Percentiles rank a stretch among this genome's conserved stretches.
These are phyloP conservation scores for Cyclophora punctaria DNA, from an alignment of 2,888 invertebrate species.

Conservation along the genomic window DNA sequence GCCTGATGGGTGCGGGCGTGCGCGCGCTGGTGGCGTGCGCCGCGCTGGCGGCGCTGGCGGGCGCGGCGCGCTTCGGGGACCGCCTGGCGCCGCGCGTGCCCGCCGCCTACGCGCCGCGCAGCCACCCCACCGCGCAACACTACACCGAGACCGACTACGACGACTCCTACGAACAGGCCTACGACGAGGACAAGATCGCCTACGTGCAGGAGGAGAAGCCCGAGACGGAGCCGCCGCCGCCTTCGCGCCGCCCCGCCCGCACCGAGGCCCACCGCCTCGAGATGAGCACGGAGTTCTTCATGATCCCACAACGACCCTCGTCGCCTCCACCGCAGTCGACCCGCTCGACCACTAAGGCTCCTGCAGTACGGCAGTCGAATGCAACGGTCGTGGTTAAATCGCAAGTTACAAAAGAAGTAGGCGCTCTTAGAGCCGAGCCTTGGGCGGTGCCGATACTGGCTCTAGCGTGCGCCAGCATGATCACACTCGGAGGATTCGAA, in stretches of 20 bases:
- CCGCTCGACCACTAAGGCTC: conserved; percentile 39
- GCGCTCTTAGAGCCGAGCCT: conserved; percentile 80
- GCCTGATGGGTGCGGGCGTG: conserved; percentile 53
- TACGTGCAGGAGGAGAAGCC: conserved; percentile 34
- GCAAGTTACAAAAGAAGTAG: conserved; percentile 34
- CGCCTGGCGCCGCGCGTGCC: conserved; percentile 61
- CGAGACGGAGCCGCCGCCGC: conserved; percentile 41
- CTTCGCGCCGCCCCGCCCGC: conserved; percentile 52
- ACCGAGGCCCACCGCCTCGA: conserved; percentile 77
- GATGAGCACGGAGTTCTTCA: conserved; percentile 90
- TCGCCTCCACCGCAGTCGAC: conserved; percentile 44
- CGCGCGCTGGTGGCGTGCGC: conserved; percentile 50
- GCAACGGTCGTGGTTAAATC: conserved; percentile 30
- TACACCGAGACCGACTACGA: conserved; percentile 48
- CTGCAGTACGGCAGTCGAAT: conserved; percentile 35
- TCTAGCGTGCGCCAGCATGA: conserved; percentile 87
- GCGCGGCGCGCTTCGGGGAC: conserved; percentile 57
- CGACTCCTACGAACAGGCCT: conserved; percentile 41
- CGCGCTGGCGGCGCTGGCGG: conserved; percentile 43
- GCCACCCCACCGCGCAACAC: conserved; percentile 33
- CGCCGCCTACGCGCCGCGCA: conserved; percentile 53
- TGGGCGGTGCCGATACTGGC: conserved; percentile 95
- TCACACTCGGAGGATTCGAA: conserved; percentile 90
- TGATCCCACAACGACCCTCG: conserved; percentile 77
- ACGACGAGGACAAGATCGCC: conserved; percentile 33